These are phyloP conservation scores for Carpatolechia fugitivella DNA, from an alignment of 2,888 invertebrate genomes.

Conservation along the genomic window DNA sequence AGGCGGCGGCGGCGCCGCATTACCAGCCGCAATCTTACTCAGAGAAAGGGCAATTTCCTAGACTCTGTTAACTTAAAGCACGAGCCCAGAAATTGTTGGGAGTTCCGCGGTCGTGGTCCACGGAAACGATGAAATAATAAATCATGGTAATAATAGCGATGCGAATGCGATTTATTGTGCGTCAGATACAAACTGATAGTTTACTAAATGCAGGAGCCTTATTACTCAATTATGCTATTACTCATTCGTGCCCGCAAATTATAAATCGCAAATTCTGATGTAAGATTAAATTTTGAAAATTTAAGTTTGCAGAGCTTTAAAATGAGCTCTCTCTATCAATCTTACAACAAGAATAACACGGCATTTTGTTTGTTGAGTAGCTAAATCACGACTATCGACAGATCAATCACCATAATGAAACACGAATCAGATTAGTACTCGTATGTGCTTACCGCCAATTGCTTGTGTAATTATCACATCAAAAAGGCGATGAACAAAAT, in stretches of 20 bases:
- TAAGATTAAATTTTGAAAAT: background rate
- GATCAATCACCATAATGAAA: background rate
- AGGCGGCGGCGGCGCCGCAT: conserved; percentile 56
- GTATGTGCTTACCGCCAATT: background rate
- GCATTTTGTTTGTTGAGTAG: background rate
- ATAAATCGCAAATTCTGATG: background rate
- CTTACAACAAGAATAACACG: background rate
- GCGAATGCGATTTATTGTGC: conserved; percentile 37
- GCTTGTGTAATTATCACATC: conserved; percentile 23
- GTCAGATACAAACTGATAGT: conserved; percentile 18
- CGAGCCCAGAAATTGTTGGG: conserved; percentile 60
- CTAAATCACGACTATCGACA: conserved; percentile 2
- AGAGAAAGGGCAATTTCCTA: conserved; percentile 69
- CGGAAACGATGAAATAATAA: conserved; percentile 63
- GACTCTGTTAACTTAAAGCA: conserved; percentile 61
- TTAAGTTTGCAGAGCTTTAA: background rate
- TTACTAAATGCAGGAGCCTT: conserved; percentile 18
- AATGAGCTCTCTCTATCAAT: background rate
- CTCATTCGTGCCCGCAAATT: conserved; percentile 6
- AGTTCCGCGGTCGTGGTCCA: conserved; percentile 51
- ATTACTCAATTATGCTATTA: conserved; percentile 18
- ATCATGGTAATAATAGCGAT: conserved; percentile 57
- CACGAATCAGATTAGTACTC: conserved; percentile 3
- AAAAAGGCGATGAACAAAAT: conserved; percentile 23
- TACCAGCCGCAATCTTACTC: conserved; percentile 64